phyloP scores from a whole-genome alignment of 2,113 vertebrate genomes.

The Ginglymostoma cirratum region DNA sequence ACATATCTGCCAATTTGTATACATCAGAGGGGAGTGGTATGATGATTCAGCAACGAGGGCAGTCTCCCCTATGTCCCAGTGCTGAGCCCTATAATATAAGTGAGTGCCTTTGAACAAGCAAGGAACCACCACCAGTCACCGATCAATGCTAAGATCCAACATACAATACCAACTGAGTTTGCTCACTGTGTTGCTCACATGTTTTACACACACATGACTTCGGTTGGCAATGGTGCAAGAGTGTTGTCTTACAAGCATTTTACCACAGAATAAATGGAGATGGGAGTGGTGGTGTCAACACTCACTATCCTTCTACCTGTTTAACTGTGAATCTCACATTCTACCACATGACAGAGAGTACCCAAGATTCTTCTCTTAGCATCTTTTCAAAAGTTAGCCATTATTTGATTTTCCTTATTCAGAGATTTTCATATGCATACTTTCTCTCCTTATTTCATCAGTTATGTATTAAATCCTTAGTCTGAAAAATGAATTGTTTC shows the following conservation, averaged over 20 bases:
- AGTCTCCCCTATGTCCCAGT: not conserved
- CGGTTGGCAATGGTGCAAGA: too few relatives aligned
- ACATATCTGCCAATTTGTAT: too few relatives aligned
- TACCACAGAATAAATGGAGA: not conserved
- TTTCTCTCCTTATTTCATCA: not conserved
- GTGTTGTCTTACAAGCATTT: too few relatives aligned
- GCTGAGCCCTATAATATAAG: not conserved
- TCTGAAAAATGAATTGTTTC: not conserved
- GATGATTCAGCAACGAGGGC: not conserved
- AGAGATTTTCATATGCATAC: not conserved
- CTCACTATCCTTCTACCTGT: not conserved
- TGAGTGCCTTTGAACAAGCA: not conserved
- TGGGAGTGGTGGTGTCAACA: not conserved
- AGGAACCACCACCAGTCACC: not conserved
- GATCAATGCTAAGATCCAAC: not conserved
- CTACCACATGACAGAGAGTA: not conserved
- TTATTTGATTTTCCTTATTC: not conserved
- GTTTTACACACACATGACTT: too few relatives aligned
- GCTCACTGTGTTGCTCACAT: not conserved
- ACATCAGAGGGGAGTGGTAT: too few relatives aligned
- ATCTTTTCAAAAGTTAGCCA: not conserved
- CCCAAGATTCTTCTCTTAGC: not conserved
- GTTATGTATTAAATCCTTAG: not conserved
- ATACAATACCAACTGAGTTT: not conserved
- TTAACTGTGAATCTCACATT: not conserved